These are phyloP conservation scores for Petromus typicus DNA, from an alignment of 2,113 vertebrate genomes.

Conservation along the genomic window DNA sequence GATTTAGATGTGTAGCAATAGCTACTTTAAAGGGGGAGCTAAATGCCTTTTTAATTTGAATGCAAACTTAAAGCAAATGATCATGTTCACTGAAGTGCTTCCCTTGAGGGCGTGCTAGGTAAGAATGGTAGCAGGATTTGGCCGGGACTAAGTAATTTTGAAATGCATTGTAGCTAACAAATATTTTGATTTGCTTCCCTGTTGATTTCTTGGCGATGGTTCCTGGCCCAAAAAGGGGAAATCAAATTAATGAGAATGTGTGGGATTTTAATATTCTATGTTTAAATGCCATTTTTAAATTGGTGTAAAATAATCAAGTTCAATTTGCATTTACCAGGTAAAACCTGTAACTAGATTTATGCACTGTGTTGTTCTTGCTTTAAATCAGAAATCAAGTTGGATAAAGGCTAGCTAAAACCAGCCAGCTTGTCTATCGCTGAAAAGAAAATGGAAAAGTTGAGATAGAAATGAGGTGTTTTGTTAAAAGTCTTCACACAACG, in stretches of 20 bases:
- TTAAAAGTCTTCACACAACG: neutral
- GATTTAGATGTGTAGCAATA: constrained; percentile 45
- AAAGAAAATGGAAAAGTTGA: neutral
- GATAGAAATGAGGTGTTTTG: neutral
- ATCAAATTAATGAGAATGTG: constrained; percentile 72
- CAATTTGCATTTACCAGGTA: constrained; percentile 30
- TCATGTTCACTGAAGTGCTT: constrained; percentile 51
- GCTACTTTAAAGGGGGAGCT: neutral
- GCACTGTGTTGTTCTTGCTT: neutral
- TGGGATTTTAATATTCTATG: constrained; percentile 63
- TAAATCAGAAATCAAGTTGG: neutral
- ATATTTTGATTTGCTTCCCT: constrained; percentile 72
- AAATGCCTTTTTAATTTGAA: constrained; percentile 77
- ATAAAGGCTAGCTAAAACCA: neutral
- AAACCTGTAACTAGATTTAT: constrained; percentile 42
- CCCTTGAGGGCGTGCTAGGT: constrained; percentile 53
- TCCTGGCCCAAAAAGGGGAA: constrained; percentile 57
- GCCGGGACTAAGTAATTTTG: constrained; percentile 54
- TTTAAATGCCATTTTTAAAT: constrained; percentile 71
- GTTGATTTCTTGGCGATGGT: constrained; percentile 72
- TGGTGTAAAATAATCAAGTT: constrained; percentile 57
- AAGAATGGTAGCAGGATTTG: constrained; percentile 57
- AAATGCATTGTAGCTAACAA: constrained; percentile 46
- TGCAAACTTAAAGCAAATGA: constrained; percentile 67
- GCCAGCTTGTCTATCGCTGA: neutral